Evolutionary conservation across 2,113 vertebrate species (phyloP), one percentile per base, ranked within the genome.

Genomic region (Erythrolamprus reginae): DNA sequence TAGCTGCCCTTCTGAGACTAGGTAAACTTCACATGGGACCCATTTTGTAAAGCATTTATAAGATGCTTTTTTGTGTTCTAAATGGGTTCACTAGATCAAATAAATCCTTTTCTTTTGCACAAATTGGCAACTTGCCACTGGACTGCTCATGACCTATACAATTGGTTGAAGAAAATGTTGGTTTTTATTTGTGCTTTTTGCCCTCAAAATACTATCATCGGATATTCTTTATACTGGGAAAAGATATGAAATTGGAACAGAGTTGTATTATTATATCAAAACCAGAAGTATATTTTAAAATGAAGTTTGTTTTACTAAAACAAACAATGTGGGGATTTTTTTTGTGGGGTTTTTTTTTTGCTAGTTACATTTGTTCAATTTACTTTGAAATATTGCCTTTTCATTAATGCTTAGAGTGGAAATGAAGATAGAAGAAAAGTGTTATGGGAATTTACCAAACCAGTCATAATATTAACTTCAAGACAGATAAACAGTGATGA

Each of bases 391-490:
- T 95, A 52, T 0, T 38, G 70, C 15, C 77, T 89, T 88, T 90
- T 93, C 90, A 86, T 94, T 92, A 92, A 89, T 93, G 87, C 92
- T 48, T 33, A 93, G 56, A 50, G n/a, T 47, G 89, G 19, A n/a
- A 93, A 95, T 89, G 17, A 28, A n/a, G 38, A 51, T 15, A 90
- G 61, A 94, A 95, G 94, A 88, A 12, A 94, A 94, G 85, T 21
- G 26, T 89, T n/a, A 5, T 89, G 87, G 94, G 95, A 96, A 91
- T 58, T 77, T 92, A 92, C 90, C 77, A 88, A 94, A 95, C 89
- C 56, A 50, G 58, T 95, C 95, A 93, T 95, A 96, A 93, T 65
- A 53, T 52, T 95, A 94, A 95, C 84, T 92, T 95, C 90, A 83
- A 88, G 83, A 93, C 96, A 95, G 95, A 93, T 47, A 26, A 96